Percentiles rank a stretch among this genome's conserved stretches.
Conservation (phyloP, 2,888 invertebrate genomes). For the Scotopteryx bipunctaria region DNA sequence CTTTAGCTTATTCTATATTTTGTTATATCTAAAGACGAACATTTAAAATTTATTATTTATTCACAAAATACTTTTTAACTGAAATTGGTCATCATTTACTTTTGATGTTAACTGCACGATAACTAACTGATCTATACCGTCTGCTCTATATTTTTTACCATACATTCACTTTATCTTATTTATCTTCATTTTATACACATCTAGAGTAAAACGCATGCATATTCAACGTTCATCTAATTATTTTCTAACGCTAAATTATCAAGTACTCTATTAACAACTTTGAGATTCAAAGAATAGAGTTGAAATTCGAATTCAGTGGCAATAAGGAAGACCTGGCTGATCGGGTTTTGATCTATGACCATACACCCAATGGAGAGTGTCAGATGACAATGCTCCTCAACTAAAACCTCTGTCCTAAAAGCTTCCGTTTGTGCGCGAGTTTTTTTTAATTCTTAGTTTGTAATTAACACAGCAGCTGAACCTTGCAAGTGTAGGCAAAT, state of each 20-base stretch:
- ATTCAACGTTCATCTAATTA: constrained; percentile 29
- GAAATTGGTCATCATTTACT: no score
- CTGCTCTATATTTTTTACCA: neutral
- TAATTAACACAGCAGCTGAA: no score
- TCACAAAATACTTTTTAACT: no score
- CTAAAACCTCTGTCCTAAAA: no score
- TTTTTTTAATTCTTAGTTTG: no score
- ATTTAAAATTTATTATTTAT: no score
- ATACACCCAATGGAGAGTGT: neutral
- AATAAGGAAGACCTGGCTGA: constrained; percentile 13
- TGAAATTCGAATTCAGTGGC: neutral
- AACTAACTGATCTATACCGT: neutral
- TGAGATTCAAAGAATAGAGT: constrained; percentile 7
- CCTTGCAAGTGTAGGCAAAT: no score
- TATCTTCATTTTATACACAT: neutral
- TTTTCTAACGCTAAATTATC: constrained; percentile 3
- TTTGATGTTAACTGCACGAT: no score
- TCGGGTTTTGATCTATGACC: constrained; percentile 26
- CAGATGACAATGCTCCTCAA: no score
- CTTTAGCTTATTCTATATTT: no score
- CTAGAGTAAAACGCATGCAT: constrained; percentile 9
- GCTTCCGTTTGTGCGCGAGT: no score
- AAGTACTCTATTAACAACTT: constrained; percentile 11
- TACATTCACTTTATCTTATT: neutral
- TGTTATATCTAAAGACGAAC: no score